These are phyloP conservation scores for Myotis yumanensis DNA, from an alignment of 2,113 vertebrate species.

Conservation along the genomic window DNA sequence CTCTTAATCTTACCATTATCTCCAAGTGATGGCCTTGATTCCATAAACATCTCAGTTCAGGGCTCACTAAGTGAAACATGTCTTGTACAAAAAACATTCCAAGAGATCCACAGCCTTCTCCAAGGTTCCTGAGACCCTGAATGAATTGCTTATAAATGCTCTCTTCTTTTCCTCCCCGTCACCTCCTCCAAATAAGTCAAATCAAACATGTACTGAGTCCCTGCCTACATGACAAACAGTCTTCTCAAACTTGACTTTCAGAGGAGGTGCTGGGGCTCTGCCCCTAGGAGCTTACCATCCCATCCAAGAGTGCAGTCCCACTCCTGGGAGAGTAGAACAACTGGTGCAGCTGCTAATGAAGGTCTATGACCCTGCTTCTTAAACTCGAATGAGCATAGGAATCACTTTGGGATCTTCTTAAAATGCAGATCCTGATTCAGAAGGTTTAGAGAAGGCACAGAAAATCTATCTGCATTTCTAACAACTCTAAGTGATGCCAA, in stretches of 20 bases:
- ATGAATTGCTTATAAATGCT: neutral
- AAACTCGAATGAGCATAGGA: neutral
- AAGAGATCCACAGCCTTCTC: conserved; percentile 15
- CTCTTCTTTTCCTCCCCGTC: neutral
- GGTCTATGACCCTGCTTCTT: neutral
- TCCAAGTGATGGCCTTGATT: conserved; percentile 46
- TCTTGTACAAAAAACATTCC: neutral
- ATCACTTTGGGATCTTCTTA: neutral
- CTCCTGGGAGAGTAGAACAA: neutral
- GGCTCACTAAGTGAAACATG: neutral
- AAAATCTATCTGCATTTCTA: neutral
- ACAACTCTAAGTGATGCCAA: neutral
- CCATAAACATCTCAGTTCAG: conserved; percentile 6
- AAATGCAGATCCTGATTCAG: neutral
- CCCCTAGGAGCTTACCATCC: neutral
- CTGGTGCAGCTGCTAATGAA: neutral
- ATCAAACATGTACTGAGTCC: neutral
- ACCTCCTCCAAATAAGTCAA: neutral
- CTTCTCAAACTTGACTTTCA: neutral
- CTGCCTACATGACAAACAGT: neutral
- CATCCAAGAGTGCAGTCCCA: neutral
- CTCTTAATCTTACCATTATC: neutral
- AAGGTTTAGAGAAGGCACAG: neutral
- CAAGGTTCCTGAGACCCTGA: neutral
- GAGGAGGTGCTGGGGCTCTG: neutral